A percentile compares a stretch with the other conserved stretches of the same genome.
Conservation (phyloP, 2,113 vertebrate genomes). For the Megaceryle torquata region DNA sequence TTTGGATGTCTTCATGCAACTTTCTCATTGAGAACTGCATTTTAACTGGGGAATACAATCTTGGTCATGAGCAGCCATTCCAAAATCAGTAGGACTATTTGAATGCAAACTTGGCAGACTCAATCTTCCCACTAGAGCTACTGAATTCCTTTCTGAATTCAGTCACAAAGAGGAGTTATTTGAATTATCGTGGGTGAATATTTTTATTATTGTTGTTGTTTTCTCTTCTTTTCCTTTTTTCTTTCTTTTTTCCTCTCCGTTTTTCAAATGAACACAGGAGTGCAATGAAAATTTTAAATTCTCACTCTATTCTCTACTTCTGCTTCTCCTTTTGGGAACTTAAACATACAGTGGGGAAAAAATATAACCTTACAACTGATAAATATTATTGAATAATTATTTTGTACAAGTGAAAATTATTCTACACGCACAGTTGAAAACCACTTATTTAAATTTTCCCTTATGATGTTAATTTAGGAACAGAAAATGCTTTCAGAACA, state of each 20-base stretch:
- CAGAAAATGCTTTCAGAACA: neutral
- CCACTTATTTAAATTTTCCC: neutral
- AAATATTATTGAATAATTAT: neutral
- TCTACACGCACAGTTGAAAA: neutral
- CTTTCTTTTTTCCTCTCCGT: fast-evolving
- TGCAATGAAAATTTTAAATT: neutral
- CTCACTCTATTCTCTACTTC: neutral
- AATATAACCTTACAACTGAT: neutral
- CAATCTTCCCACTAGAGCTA: neutral
- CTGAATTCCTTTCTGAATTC: neutral
- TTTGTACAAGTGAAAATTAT: neutral
- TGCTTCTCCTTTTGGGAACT: neutral
- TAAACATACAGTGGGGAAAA: neutral
- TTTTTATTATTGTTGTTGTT: neutral
- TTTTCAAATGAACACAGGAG: neutral
- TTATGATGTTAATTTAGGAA: neutral
- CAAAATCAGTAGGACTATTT: neutral
- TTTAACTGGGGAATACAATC: neutral
- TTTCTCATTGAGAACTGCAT: neutral
- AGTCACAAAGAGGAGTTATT: neutral
- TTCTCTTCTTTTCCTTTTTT: neutral
- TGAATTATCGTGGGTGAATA: neutral
- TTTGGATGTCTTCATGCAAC: neutral
- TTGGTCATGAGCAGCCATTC: fast-evolving
- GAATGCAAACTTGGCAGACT: neutral